phyloP scores from a whole-genome alignment of 2,888 invertebrate genomes.

The Conops quadrifasciatus region DNA sequence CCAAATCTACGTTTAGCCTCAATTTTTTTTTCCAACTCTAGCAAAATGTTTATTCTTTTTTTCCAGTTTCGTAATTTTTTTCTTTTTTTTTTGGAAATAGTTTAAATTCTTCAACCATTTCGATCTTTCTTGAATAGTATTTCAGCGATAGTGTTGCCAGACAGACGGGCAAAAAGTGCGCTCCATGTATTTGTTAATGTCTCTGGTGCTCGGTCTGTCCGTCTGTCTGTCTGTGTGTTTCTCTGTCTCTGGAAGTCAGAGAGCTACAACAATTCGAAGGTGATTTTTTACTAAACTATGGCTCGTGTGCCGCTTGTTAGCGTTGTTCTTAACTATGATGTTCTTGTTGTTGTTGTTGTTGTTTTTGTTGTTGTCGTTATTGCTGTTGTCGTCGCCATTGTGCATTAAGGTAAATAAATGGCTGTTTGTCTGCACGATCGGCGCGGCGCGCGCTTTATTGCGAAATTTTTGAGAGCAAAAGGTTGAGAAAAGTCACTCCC shows the following conservation, averaged over 20 bases:
- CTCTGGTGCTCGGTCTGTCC: neutral
- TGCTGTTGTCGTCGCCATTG: conserved; percentile 40
- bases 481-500: neutral
- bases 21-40: no score
- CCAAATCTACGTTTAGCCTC: neutral
- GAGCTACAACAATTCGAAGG: no score
- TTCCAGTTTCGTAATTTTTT: neutral
- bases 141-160: neutral
- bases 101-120: conserved; percentile 19
- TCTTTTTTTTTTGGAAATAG: neutral
- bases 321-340: neutral
- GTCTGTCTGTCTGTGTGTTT: conserved; percentile 19
- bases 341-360: conserved; percentile 6
- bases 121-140: neutral
- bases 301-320: conserved; percentile 30
- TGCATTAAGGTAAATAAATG: conserved; percentile 22
- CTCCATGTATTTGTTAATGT: no score
- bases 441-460: neutral
- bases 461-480: conserved; percentile 16
- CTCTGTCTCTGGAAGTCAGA: no score
- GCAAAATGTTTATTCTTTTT: neutral
- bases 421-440: conserved; percentile 14
- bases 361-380: conserved; percentile 40
- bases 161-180: neutral
- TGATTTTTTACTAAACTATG: no score